Conservation (phyloP, 1,140 invertebrate species). For the Teleopsis dalmanni region DNA sequence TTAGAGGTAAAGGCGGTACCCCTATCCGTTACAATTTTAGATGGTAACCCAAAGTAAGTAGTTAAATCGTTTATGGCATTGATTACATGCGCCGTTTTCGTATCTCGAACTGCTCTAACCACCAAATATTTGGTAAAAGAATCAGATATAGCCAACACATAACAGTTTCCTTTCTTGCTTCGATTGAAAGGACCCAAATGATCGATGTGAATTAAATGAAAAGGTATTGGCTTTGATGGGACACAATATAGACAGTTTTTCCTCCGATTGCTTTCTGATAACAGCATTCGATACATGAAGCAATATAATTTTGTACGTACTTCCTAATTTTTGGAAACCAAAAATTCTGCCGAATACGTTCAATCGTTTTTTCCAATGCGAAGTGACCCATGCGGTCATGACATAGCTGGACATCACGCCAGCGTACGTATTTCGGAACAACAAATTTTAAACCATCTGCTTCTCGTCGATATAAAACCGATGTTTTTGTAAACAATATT, state of each 20-base stretch:
- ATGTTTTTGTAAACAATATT: conserved; percentile 11
- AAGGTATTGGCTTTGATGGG: conserved; percentile 24
- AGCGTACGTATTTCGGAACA: conserved; percentile 11
- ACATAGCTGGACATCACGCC: conserved; percentile 5
- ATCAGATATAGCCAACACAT: conserved; percentile 44
- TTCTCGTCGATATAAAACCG: conserved; percentile 1
- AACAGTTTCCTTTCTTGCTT: conserved; percentile 34
- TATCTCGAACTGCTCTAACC: conserved; percentile 9
- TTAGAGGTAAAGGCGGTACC: conserved; percentile 11
- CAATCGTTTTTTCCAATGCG: conserved; percentile 19
- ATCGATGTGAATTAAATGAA: conserved; percentile 28
- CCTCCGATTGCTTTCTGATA: conserved; percentile 14
- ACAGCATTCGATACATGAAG: conserved; percentile 22
- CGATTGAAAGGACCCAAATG: conserved; percentile 28
- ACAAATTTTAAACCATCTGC: neutral
- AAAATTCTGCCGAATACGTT: conserved; percentile 17
- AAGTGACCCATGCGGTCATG: conserved; percentile 27
- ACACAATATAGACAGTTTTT: conserved; percentile 23
- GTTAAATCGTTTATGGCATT: conserved; percentile 15
- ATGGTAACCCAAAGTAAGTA: conserved; percentile 14
- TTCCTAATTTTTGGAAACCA: conserved; percentile 26
- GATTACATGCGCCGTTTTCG: conserved; percentile 22
- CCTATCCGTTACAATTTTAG: conserved; percentile 21
- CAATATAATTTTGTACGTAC: conserved; percentile 18
- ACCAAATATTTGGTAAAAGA: conserved; percentile 21